Conservation (phyloP, 2,888 invertebrate species). For the Syrista parreyssii region DNA sequence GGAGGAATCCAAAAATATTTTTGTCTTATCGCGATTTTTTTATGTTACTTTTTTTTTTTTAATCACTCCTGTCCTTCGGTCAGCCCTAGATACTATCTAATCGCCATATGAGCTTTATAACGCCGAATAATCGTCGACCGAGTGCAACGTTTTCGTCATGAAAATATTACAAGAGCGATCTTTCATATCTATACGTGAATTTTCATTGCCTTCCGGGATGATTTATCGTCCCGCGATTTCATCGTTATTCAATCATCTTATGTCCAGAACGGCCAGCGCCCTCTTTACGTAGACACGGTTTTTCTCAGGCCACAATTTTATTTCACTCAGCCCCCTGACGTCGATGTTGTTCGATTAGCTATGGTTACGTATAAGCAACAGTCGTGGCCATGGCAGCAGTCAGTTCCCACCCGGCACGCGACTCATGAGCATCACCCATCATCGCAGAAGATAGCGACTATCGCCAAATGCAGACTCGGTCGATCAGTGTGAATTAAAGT, state of each 20-base stretch:
- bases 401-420: constrained; percentile 60
- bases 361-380: constrained; percentile 50
- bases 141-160: neutral
- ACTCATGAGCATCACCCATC: constrained; percentile 48
- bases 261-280: neutral
- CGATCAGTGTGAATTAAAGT: neutral
- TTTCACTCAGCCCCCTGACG: constrained; percentile 6
- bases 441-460: neutral
- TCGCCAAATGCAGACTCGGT: neutral
- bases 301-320: neutral
- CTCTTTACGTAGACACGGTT: neutral
- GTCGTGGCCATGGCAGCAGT: constrained; percentile 46
- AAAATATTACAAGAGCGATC: neutral
- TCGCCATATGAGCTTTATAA: neutral
- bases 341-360: constrained; percentile 38
- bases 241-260: neutral
- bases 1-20: neutral
- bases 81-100: neutral
- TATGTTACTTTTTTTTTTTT: neutral
- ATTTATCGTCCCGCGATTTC: neutral
- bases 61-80: neutral
- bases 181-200: neutral
- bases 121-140: neutral
- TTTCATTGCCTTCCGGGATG: neutral
- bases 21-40: neutral